Conservation (phyloP, 2,888 invertebrate genomes). For the Xestia xanthographa region DNA sequence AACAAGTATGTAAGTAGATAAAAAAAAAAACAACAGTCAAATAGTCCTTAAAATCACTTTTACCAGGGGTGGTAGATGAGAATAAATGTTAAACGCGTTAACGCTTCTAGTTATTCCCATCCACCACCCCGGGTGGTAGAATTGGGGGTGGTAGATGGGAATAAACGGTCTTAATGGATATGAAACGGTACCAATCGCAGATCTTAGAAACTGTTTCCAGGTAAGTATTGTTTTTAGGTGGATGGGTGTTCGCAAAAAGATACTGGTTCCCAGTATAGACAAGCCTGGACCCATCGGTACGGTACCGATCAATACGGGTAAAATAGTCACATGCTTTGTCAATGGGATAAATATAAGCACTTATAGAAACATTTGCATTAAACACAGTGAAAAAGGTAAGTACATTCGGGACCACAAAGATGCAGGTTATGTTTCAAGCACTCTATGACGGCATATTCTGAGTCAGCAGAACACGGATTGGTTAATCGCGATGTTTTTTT, state of each 20-base stretch:
- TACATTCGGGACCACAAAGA: background rate
- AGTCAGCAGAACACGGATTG: background rate
- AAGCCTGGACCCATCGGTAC: background rate
- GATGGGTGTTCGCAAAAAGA: background rate
- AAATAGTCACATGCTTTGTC: background rate
- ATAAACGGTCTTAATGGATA: too few relatives aligned
- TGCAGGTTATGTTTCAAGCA: background rate
- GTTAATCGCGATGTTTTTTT: conserved; percentile 6
- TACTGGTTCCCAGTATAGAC: background rate
- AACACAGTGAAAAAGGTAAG: background rate
- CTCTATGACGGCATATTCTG: background rate
- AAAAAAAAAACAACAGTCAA: too few relatives aligned
- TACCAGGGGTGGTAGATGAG: too few relatives aligned
- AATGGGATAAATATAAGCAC: too few relatives aligned
- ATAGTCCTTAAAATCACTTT: too few relatives aligned
- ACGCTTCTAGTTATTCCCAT: too few relatives aligned
- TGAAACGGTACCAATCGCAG: background rate
- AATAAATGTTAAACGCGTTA: too few relatives aligned
- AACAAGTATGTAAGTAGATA: too few relatives aligned
- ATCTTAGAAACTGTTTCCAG: background rate
- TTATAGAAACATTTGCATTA: background rate
- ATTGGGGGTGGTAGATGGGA: too few relatives aligned
- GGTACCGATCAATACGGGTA: background rate
- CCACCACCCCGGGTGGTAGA: too few relatives aligned
- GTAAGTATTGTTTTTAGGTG: background rate